Base-by-base conservation (phyloP, 1,140 invertebrate genomes). In the Ooceraea biroi region DNA sequence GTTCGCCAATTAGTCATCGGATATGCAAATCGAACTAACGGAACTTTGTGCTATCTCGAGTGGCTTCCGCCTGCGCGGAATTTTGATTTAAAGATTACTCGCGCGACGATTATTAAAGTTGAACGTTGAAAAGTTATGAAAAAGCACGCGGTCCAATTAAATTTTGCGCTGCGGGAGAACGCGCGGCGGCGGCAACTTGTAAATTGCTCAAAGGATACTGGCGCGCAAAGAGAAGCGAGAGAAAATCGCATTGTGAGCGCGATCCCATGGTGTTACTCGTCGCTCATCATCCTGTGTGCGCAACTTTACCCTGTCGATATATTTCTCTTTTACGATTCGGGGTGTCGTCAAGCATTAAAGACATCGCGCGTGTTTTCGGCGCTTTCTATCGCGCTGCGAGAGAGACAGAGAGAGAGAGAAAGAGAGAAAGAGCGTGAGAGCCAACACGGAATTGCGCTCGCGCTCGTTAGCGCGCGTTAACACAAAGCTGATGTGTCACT, bases 11-110 rank as follows among this genome's bases (percentile, higher is more conserved):
- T 74, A 74, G 10, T 61, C 41, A 19, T 36, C 48, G 82, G 68
- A 25, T 55, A 68, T 69, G 69, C 57, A 77, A 86, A 83, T 87
- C 22, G 63, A 73, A 36, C 36, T 36, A 60, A 46, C 17, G 11
- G 17, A 46, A 61, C 22, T 60, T 74, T 46, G 58, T 60, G 48
- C 48, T 7, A 52, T 41, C 65, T 66, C 14, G 30, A 36, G 4
- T 14, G 27, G 36, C n/a, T 77, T 36, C 17, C n/a, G 36, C 14
- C 66, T 52, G 36, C 17, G 44, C 71, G 52, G 55, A 60, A 44
- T 60, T 74, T 46, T 46, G 58, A 74, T 74, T 74, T 50, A 44
- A 50, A 58, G 55, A 17, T 74, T 44, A 3, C 52, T 72, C 19
- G 55, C 22, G 30, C 19, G n/a, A 50, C 48, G 25, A 69, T 50